Base-by-base conservation (phyloP, 1,140 invertebrate species). In the Oscheius sp. region DNA sequence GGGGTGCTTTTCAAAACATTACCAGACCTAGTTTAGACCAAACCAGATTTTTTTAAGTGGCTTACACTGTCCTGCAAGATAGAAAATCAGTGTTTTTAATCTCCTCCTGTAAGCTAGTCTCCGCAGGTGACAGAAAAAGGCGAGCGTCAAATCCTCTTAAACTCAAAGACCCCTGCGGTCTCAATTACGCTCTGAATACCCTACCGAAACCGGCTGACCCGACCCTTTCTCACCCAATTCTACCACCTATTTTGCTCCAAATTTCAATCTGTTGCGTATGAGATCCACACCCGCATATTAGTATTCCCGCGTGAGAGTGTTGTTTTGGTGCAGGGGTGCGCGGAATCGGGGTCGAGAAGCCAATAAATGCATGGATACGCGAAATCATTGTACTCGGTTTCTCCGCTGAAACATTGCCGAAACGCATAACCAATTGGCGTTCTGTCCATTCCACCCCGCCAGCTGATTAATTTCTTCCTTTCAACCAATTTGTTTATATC, bases 301-400 rank as follows among this genome's bases (percentile, higher is more conserved):
- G 7, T 55, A 55, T 55, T n/a, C n/a, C 49, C 49, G 7, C 28
- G 7, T 15, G 49, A 7, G 15, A 13, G 23, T 55, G 23, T 55
- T 55, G 49, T 55, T 55, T 55, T 55, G 49, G 23, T 55, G 49
- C 7, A 55, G 28, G 49, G n/a, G 49, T 13, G 49, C 49, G 49
- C 49, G 49, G 28, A 55, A 55, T 55, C 7, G 15, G 49, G 49
- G 49, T 55, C 49, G 49, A 55, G 49, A 55, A 55, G 23, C 49
- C 49, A 55, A 55, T 55, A 55, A 55, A 55, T 55, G 49, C 49
- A 55, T 55, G 23, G 49, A 23, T 7, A 55, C 28, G 49, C 49
- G 15, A 20, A 15, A 13, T 7, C 28, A 20, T 55, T 26, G 23
- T 55, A 23, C 49, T 26, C 28, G 4, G 28, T 55, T 55, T n/a